These are phyloP conservation scores for Hirtodrosophila histrioides DNA, from an alignment of 2,888 invertebrate species.

Conservation along the genomic window DNA sequence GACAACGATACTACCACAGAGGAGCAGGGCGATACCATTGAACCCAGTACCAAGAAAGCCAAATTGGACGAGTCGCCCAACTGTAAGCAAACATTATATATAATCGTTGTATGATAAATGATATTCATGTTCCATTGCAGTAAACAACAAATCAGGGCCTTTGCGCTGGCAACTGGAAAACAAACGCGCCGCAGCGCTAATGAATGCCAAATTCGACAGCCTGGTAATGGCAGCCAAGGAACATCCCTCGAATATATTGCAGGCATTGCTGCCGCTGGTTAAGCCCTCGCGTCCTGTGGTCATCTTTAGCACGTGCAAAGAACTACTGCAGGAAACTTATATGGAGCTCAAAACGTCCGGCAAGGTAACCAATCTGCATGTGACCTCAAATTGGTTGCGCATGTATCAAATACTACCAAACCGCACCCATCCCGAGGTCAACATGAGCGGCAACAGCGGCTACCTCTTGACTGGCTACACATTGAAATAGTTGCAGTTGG, in stretches of 20 bases:
- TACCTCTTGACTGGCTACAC: constrained; percentile 91
- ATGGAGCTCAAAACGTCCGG: constrained; percentile 89
- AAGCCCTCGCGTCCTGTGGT: constrained; percentile 93
- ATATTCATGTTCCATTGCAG: constrained; percentile 12
- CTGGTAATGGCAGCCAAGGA: constrained; percentile 92
- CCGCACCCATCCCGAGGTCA: constrained; percentile 97
- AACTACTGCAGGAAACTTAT: constrained; percentile 94
- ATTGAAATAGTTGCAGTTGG: constrained; percentile 68
- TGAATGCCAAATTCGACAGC: constrained; percentile 89
- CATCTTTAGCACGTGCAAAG: constrained; percentile 91
- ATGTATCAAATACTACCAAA: constrained; percentile 95
- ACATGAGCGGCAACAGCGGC: constrained; percentile 95
- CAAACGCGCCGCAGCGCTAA: constrained; percentile 87
- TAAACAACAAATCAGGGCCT: constrained; percentile 30
- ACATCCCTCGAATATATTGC: constrained; percentile 92
- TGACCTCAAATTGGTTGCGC: constrained; percentile 94
- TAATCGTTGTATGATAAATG: background rate
- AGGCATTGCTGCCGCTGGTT: constrained; percentile 90
- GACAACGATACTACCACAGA: constrained; percentile 28
- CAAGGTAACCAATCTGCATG: constrained; percentile 90
- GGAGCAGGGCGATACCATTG: constrained; percentile 46
- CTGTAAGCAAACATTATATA: constrained; percentile 7
- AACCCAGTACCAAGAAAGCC: constrained; percentile 66
- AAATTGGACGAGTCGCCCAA: constrained; percentile 52
- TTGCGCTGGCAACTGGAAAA: constrained; percentile 89